A percentile compares a stretch with the other conserved stretches of the same genome.
Evolutionary conservation across 2,113 vertebrate species (phyloP).

Genomic region (Hiodon tergisus): DNA sequence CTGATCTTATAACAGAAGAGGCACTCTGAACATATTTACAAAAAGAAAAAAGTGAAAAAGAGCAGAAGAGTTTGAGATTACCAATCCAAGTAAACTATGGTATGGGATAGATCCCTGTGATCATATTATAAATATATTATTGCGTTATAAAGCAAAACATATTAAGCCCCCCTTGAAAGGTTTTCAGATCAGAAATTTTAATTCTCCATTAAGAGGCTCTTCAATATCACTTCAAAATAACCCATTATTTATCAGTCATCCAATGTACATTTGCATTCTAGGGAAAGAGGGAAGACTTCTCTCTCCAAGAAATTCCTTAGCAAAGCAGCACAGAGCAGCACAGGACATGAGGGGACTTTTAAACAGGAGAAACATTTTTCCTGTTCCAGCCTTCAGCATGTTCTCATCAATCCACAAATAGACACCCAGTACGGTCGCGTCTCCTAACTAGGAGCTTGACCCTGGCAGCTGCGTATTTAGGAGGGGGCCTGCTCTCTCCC

Average conservation of each 20-base stretch:
- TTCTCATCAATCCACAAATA: constrained; percentile 66
- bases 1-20: background rate
- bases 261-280: background rate
- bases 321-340: no score
- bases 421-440: constrained; percentile 45
- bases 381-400: constrained; percentile 26
- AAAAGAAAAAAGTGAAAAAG: no score
- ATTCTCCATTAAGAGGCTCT: no score
- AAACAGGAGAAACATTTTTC: constrained; percentile 42
- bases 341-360: constrained; percentile 39
- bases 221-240: no score
- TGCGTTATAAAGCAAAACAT: background rate
- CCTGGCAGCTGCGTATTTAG: constrained; percentile 59
- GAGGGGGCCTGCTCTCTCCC: background rate
- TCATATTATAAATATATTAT: no score
- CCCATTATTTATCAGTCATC: background rate
- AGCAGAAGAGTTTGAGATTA: background rate
- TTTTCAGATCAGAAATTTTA: background rate
- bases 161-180: background rate
- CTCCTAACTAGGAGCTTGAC: constrained; percentile 62
- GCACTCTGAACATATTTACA: no score
- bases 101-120: background rate
- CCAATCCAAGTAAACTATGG: background rate
- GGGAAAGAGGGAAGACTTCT: no score
- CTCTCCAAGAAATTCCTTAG: no score